Evolutionary conservation across 2,113 vertebrate species (phyloP).

Genomic region (Corythoichthys haematopterus): DNA sequence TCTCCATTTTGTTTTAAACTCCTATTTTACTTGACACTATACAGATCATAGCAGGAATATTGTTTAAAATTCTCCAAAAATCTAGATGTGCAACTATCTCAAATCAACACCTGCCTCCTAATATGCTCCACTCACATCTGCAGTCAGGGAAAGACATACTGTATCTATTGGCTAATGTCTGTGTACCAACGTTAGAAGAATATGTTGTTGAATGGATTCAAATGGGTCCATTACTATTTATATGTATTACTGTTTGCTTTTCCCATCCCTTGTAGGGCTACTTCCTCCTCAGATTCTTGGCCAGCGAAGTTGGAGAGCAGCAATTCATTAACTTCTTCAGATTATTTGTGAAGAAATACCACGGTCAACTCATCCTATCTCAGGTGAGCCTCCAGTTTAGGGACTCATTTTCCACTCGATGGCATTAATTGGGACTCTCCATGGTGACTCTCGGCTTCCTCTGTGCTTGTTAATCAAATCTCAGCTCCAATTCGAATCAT

Average conservation of each 20-base stretch:
- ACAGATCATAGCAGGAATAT: neutral
- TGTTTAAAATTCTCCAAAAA: neutral
- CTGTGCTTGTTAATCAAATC: conserved; percentile 28
- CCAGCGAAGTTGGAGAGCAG: conserved; percentile 75
- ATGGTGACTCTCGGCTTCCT: conserved; percentile 18
- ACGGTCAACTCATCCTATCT: conserved; percentile 89
- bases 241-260: conserved; percentile 8
- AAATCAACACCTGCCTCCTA: neutral
- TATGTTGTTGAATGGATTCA: neutral
- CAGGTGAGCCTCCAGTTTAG: conserved; percentile 72
- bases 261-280: conserved; percentile 77
- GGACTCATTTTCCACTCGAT: conserved; percentile 20
- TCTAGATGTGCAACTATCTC: neutral
- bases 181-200: neutral
- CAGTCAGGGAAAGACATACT: neutral
- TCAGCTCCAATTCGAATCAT: conserved; percentile 19
- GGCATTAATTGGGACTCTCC: conserved; percentile 8
- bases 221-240: neutral
- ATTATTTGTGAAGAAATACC: conserved; percentile 82
- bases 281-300: conserved; percentile 85
- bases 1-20: neutral
- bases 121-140: neutral
- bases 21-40: neutral
- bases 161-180: neutral
- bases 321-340: conserved; percentile 80